A percentile compares a stretch with the other conserved stretches of the same genome.
Conservation (phyloP, 2,888 invertebrate species). For the Melipona beecheii region DNA sequence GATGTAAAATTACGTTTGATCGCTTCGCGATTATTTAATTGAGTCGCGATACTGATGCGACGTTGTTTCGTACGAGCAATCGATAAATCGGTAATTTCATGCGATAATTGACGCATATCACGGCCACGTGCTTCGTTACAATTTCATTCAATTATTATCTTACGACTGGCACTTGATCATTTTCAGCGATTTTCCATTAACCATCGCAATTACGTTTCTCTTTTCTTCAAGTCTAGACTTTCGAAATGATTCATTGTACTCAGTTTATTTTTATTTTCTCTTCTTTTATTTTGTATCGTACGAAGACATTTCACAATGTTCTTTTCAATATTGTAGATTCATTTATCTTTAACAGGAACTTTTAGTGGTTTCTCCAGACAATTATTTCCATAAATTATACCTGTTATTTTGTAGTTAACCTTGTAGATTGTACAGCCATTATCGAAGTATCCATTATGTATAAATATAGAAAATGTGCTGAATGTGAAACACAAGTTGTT, state of each 20-base stretch:
- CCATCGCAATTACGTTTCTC: too few species aligned
- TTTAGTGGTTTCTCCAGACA: not conserved
- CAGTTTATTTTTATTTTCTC: not conserved
- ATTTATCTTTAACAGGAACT: too few species aligned
- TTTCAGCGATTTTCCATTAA: not conserved
- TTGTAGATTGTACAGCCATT: not conserved
- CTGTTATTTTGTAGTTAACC: not conserved
- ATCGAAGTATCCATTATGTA: not conserved
- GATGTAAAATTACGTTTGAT: not conserved
- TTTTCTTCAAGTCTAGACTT: not conserved
- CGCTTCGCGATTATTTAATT: not conserved
- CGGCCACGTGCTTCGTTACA: not conserved
- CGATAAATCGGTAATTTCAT: conserved; percentile 6
- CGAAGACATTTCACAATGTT: not conserved
- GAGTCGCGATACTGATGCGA: not conserved
- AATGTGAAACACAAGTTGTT: not conserved
- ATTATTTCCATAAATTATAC: not conserved
- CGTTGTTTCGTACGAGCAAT: not conserved
- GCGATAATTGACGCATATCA: conserved; percentile 2
- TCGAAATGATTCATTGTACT: too few species aligned
- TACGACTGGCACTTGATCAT: not conserved
- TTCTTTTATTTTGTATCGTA: not conserved
- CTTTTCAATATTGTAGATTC: not conserved
- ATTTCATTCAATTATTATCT: not conserved
- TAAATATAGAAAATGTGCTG: not conserved